phyloP scores from a whole-genome alignment of 2,113 vertebrate species.

The Macrotis lagotis region DNA sequence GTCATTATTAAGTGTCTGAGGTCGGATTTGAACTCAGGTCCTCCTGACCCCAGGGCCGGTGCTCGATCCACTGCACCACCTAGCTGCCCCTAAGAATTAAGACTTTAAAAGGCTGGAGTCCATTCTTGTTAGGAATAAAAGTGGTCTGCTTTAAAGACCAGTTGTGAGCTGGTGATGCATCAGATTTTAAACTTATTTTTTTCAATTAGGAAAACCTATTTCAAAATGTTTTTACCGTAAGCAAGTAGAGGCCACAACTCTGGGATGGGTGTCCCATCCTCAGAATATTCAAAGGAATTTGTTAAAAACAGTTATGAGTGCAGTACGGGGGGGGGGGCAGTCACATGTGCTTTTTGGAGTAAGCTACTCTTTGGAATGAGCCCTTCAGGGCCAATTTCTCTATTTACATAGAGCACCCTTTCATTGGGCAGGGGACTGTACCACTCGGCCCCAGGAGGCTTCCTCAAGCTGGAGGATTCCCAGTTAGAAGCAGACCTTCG shows the following conservation, averaged over 20 bases:
- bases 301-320: background rate
- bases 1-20: too few relatives aligned
- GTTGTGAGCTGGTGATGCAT: background rate
- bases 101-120: background rate
- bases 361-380: background rate
- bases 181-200: background rate
- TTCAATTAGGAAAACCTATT: background rate
- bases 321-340: too few relatives aligned
- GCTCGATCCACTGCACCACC: too few relatives aligned
- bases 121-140: accelerated
- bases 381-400: background rate
- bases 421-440: background rate
- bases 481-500: background rate
- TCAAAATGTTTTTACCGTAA: background rate
- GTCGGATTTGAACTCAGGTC: too few relatives aligned
- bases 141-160: background rate
- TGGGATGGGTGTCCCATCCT: background rate
- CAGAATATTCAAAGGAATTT: background rate
- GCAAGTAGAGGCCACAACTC: background rate
- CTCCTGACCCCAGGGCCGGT: too few relatives aligned
- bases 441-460: background rate
- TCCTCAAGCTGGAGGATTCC: background rate
- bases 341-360: background rate
- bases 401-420: background rate
- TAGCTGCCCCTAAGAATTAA: too few relatives aligned